Conservation (phyloP, 2,888 invertebrate genomes). For the Scaeva pyrastri region DNA sequence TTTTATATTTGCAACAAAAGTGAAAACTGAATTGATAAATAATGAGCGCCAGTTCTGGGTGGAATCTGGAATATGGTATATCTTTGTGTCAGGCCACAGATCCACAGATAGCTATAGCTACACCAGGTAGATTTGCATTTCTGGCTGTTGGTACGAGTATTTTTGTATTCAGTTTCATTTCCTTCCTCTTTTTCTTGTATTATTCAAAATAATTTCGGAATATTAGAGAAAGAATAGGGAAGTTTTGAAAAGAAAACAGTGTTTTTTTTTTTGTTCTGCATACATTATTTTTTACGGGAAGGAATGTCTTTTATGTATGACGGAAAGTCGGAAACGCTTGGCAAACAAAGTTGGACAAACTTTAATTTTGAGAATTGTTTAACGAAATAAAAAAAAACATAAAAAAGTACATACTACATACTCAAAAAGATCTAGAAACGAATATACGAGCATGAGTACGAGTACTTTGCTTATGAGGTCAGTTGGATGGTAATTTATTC, state of each 20-base stretch:
- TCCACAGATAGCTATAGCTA: background rate
- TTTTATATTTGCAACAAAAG: constrained; percentile 18
- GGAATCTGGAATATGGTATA: background rate
- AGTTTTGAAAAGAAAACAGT: background rate
- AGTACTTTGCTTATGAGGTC: constrained; percentile 19
- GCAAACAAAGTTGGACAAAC: background rate
- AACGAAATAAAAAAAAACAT: background rate
- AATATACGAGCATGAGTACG: background rate
- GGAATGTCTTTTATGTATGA: no score
- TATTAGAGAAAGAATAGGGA: background rate
- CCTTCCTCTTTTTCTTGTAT: constrained; percentile 7
- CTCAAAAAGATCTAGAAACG: no score
- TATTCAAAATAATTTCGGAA: constrained; percentile 32
- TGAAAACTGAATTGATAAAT: constrained; percentile 65
- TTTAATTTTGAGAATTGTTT: constrained; percentile 14
- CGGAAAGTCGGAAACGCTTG: constrained; percentile 2
- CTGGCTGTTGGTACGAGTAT: constrained; percentile 29
- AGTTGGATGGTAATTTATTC: constrained; percentile 25
- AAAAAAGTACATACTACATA: background rate
- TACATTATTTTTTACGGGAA: background rate
- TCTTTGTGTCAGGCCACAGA: constrained; percentile 6
- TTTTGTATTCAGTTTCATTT: constrained; percentile 19
- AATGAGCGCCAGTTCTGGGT: constrained; percentile 37
- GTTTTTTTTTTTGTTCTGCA: constrained; percentile 7
- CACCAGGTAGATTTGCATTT: constrained; percentile 60